phyloP scores from a whole-genome alignment of 1,140 invertebrate genomes.

The Planococcus citri region DNA sequence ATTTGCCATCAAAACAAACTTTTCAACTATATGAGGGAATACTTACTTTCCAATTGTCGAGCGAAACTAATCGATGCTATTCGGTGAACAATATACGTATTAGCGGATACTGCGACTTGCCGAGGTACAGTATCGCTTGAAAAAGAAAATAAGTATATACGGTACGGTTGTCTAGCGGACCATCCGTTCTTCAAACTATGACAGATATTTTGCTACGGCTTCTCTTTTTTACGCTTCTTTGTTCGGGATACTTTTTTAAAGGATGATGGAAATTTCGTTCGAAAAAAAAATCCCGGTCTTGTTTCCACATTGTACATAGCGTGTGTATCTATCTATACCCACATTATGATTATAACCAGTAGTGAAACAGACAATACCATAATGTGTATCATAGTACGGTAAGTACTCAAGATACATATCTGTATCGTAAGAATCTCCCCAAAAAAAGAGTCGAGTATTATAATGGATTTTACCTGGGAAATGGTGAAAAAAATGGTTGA shows the following conservation, averaged over 20 bases:
- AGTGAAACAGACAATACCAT: too few species aligned
- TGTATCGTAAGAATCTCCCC: too few species aligned
- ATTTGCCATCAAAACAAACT: conserved; percentile 20
- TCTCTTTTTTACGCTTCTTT: background rate
- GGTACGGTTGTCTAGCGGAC: conserved; percentile 4
- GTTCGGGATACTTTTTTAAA: background rate
- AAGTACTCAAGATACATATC: too few species aligned
- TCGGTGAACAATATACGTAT: conserved; percentile 18
- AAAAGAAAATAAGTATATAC: conserved; percentile 12
- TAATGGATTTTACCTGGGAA: too few species aligned
- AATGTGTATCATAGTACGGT: too few species aligned
- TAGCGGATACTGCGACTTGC: background rate
- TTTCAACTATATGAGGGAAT: background rate
- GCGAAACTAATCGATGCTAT: conserved; percentile 12
- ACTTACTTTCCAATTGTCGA: conserved; percentile 16
- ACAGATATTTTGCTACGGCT: conserved; percentile 12
- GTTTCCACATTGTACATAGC: too few species aligned
- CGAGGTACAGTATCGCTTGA: background rate
- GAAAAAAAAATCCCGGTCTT: background rate
- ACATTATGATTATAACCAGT: too few species aligned
- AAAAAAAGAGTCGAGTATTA: too few species aligned
- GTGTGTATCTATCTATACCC: too few species aligned
- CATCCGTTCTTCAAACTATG: conserved; percentile 10
- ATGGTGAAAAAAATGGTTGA: too few species aligned
- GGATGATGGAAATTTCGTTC: background rate